Evolutionary conservation across 2,888 invertebrate species (phyloP).

Genomic region (Meta bourneti): DNA sequence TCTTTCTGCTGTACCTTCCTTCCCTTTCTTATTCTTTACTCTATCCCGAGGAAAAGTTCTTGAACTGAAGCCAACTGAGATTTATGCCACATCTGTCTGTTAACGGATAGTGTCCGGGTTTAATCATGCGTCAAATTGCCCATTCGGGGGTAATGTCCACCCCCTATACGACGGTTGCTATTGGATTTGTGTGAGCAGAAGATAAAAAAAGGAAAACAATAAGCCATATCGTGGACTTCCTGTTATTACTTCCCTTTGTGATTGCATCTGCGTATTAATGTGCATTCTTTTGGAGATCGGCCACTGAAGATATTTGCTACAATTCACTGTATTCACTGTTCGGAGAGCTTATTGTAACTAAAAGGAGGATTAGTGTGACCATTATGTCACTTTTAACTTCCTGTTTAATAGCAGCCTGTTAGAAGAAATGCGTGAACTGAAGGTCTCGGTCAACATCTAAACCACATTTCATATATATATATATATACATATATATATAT

Average conservation of each 20-base stretch:
- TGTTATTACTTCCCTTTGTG: neutral
- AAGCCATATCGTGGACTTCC: neutral
- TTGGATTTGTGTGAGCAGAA: neutral
- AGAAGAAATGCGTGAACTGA: too few relatives aligned
- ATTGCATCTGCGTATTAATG: neutral
- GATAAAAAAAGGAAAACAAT: neutral
- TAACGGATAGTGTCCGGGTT: constrained; percentile 6
- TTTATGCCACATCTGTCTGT: constrained; percentile 21
- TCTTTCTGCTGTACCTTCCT: neutral
- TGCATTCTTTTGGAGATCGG: neutral
- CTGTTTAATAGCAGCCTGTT: too few relatives aligned
- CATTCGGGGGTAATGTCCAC: constrained; percentile 11
- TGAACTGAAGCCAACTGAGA: constrained; percentile 36
- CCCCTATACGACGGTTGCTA: neutral
- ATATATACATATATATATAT: too few relatives aligned
- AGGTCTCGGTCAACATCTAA: too few relatives aligned
- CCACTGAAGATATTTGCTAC: neutral
- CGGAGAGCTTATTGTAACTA: too few relatives aligned
- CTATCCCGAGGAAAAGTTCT: neutral
- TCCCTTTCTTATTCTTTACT: neutral
- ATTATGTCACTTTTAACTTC: too few relatives aligned
- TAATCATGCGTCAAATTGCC: constrained; percentile 32
- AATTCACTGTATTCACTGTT: too few relatives aligned
- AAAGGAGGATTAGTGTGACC: too few relatives aligned
- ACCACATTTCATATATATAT: too few relatives aligned